These are phyloP conservation scores for Spea bombifrons DNA, from an alignment of 2,113 vertebrate genomes.

Conservation along the genomic window DNA sequence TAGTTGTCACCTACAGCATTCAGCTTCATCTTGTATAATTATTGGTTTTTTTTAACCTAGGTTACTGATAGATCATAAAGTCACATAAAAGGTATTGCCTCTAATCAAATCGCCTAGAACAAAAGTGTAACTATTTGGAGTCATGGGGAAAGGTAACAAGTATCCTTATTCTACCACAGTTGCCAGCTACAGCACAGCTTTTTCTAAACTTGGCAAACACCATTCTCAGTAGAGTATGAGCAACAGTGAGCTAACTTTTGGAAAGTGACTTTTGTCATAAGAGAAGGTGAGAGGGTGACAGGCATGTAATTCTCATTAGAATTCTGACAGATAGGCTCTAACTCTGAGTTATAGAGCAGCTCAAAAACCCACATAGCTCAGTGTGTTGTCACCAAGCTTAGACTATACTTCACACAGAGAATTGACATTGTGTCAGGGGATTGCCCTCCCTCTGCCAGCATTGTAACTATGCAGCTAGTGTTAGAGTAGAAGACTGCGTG, in stretches of 20 bases:
- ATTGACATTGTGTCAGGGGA: slow-evolving; percentile 11
- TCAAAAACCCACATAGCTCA: slow-evolving; percentile 20
- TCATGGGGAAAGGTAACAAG: neutral
- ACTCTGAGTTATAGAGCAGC: slow-evolving; percentile 21
- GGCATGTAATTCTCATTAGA: slow-evolving; percentile 29
- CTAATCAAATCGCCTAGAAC: too few species aligned
- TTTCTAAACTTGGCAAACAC: neutral
- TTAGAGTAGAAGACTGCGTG: neutral
- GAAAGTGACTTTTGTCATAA: slow-evolving; percentile 32
- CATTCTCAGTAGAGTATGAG: neutral
- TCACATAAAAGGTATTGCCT: too few species aligned
- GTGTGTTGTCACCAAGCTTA: slow-evolving; percentile 19
- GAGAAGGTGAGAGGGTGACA: slow-evolving; percentile 21
- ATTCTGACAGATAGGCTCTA: slow-evolving; percentile 28
- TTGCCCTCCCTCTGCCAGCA: slow-evolving; percentile 10
- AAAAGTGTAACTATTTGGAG: neutral
- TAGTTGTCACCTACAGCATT: too few species aligned
- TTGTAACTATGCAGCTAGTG: neutral
- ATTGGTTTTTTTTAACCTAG: too few species aligned
- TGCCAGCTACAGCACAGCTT: neutral
- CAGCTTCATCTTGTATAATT: too few species aligned
- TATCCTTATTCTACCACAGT: neutral
- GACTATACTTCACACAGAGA: slow-evolving; percentile 11
- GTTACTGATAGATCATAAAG: too few species aligned
- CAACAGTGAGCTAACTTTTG: slow-evolving; percentile 8